Evolutionary conservation across 2,888 invertebrate species (phyloP).

Genomic region (Lochmaea crataegi): DNA sequence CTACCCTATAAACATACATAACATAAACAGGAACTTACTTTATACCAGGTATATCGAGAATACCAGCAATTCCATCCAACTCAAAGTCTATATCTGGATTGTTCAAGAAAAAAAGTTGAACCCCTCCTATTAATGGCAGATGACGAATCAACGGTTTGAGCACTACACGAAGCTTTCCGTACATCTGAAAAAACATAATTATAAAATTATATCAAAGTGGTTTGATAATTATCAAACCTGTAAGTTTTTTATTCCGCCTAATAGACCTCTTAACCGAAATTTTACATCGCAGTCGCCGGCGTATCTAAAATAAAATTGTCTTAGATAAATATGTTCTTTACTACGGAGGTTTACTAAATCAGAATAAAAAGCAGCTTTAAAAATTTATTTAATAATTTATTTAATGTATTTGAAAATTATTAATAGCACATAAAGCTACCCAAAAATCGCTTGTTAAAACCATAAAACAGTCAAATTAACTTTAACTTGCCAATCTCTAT

Average conservation of each 20-base stretch:
- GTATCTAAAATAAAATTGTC: slow-evolving; percentile 72
- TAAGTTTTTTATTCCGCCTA: slow-evolving; percentile 85
- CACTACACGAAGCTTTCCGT: slow-evolving; percentile 91
- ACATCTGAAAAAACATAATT: slow-evolving; percentile 71
- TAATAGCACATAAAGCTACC: no score
- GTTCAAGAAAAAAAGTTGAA: slow-evolving; percentile 97
- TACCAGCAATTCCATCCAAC: slow-evolving; percentile 93
- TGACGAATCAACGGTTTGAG: slow-evolving; percentile 92
- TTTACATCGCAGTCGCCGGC: slow-evolving; percentile 97
- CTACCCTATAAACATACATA: no score
- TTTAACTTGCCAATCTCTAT: no score
- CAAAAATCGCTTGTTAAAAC: no score
- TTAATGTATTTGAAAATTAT: no score
- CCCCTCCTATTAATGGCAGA: slow-evolving; percentile 93
- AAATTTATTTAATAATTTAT: no score
- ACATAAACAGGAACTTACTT: slow-evolving; percentile 39
- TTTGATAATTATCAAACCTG: slow-evolving; percentile 67
- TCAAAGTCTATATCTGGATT: slow-evolving; percentile 97
- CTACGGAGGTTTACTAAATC: neutral
- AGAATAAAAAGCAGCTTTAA: no score
- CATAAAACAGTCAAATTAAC: no score
- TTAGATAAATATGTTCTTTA: neutral
- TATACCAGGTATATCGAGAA: slow-evolving; percentile 91
- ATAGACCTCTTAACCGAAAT: slow-evolving; percentile 84
- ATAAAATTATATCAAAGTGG: neutral